A percentile compares a stretch with the other conserved stretches of the same genome.
These are phyloP conservation scores for Vulpes vulpes DNA, from an alignment of 2,113 vertebrate species.

Conservation along the genomic window DNA sequence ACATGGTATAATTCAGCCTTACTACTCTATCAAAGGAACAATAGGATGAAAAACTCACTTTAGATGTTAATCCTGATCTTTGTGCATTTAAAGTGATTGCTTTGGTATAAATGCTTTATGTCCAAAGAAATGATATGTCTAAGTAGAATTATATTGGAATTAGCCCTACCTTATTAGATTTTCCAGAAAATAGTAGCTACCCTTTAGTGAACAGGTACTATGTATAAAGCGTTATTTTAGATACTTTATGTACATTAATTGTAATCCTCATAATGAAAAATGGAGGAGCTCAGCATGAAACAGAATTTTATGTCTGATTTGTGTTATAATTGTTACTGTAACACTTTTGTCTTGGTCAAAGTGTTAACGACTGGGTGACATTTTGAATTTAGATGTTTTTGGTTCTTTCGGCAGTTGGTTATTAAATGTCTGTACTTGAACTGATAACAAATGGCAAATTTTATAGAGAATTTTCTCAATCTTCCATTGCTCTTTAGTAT, in stretches of 20 bases:
- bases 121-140: neutral
- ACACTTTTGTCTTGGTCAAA: neutral
- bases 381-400: neutral
- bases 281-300: neutral
- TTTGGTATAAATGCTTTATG: slow-evolving; percentile 25
- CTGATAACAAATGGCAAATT: neutral
- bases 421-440: neutral
- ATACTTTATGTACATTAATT: neutral
- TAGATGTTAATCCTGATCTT: neutral
- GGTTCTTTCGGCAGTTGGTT: neutral
- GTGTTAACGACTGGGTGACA: neutral
- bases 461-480: neutral
- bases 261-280: neutral
- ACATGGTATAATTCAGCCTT: neutral
- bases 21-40: neutral
- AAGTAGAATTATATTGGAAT: slow-evolving; percentile 19
- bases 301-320: neutral
- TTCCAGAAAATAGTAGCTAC: neutral
- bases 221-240: neutral
- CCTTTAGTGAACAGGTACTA: neutral
- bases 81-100: slow-evolving; percentile 13
- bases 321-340: neutral
- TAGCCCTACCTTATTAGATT: neutral
- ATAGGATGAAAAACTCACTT: neutral
- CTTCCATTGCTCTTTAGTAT: neutral